Evolutionary conservation across 2,113 vertebrate species (phyloP).

Genomic region (Peromyscus maniculatus): DNA sequence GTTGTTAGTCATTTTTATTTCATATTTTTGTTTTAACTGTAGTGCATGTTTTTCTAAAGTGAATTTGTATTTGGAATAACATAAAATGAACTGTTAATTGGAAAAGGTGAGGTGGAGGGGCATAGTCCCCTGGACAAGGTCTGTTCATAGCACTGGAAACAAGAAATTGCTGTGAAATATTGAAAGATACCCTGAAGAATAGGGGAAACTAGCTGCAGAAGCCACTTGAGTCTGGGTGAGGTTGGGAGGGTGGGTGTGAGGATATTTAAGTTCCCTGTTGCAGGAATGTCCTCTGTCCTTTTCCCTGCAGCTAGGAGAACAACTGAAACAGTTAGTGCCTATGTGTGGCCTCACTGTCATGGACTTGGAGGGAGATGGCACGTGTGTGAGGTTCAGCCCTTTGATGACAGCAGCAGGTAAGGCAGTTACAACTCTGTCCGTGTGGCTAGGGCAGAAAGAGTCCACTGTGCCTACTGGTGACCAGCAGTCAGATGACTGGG

Average conservation of each 20-base stretch:
- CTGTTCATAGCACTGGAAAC: background rate
- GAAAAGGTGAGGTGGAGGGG: background rate
- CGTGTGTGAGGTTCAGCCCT: constrained; percentile 95
- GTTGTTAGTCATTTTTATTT: background rate
- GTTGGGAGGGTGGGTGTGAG: background rate
- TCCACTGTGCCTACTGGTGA: rapidly evolving
- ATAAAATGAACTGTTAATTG: background rate
- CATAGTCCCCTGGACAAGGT: background rate
- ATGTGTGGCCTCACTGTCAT: constrained; percentile 93
- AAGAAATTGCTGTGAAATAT: background rate
- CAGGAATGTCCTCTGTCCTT: background rate
- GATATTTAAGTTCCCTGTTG: rapidly evolving
- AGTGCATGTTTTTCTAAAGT: constrained; percentile 31
- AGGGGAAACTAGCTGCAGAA: background rate
- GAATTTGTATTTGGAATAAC: background rate
- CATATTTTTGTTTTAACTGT: background rate
- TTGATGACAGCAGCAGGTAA: constrained; percentile 96
- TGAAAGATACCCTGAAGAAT: background rate
- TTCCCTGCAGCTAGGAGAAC: constrained; percentile 92
- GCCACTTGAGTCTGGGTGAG: background rate
- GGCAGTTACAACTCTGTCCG: rapidly evolving
- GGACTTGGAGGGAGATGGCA: constrained; percentile 95
- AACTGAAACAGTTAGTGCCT: constrained; percentile 92
- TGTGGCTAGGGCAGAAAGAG: background rate
- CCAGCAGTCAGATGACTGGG: background rate